Percentiles rank a stretch among this genome's conserved stretches.
Conservation (phyloP, 2,888 invertebrate genomes). For the Pardosa pseudoannulata region DNA sequence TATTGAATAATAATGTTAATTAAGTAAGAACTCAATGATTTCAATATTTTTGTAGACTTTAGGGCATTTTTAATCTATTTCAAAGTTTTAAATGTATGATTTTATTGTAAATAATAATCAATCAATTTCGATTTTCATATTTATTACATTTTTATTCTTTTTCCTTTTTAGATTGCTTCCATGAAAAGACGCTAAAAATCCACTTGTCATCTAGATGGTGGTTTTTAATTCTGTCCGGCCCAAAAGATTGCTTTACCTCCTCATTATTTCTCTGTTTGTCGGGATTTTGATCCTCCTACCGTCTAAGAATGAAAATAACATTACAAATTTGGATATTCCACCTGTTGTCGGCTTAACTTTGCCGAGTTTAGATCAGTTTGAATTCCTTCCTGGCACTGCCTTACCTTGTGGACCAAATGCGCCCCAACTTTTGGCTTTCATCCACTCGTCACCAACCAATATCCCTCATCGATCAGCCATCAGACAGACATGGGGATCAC, state of each 20-base stretch:
- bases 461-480: constrained; percentile 83
- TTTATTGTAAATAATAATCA: no score
- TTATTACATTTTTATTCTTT: no score
- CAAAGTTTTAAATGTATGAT: no score
- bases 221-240: neutral
- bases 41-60: no score
- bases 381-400: constrained; percentile 2
- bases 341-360: neutral
- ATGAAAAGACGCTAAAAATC: neutral
- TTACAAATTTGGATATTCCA: neutral
- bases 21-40: no score
- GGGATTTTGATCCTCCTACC: neutral
- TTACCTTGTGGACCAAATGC: neutral
- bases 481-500: constrained; percentile 85
- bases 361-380: neutral
- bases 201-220: neutral
- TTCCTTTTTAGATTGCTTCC: neutral
- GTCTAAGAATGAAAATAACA: neutral
- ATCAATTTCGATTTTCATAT: no score
- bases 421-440: constrained; percentile 80
- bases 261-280: neutral
- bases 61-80: no score
- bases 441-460: constrained; percentile 85
- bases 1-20: no score
- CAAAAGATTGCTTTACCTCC: neutral